A percentile compares a stretch with the other conserved stretches of the same genome.
These are phyloP conservation scores for Heteronetta atricapilla DNA, from an alignment of 2,113 vertebrate genomes.

Conservation along the genomic window DNA sequence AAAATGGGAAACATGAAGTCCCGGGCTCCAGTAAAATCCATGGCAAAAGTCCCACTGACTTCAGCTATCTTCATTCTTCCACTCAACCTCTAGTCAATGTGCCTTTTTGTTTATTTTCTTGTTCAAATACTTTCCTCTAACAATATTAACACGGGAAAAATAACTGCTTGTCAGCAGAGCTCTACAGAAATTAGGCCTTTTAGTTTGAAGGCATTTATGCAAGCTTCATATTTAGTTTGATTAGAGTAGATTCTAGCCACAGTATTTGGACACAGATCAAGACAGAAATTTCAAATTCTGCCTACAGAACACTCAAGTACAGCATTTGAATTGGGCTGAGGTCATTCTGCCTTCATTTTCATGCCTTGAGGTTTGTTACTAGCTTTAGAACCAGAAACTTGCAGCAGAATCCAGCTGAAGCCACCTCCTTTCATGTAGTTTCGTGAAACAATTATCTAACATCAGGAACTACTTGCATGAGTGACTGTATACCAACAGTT, in stretches of 20 bases:
- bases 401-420: background rate
- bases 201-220: slow-evolving; percentile 33
- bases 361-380: slow-evolving; percentile 42
- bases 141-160: slow-evolving; percentile 32
- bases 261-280: slow-evolving; percentile 41
- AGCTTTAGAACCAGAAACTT: slow-evolving; percentile 36
- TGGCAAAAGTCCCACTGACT: slow-evolving; percentile 14
- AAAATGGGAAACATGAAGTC: background rate
- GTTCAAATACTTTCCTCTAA: slow-evolving; percentile 27
- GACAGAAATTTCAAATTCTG: slow-evolving; percentile 47
- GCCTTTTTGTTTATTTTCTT: slow-evolving; percentile 44
- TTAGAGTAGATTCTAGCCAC: slow-evolving; percentile 40
- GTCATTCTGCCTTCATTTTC: slow-evolving; percentile 48
- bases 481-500: slow-evolving; percentile 5
- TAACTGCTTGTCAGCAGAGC: slow-evolving; percentile 34
- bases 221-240: slow-evolving; percentile 42
- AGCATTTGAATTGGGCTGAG: slow-evolving; percentile 43
- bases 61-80: slow-evolving; percentile 9
- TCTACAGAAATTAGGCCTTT: slow-evolving; percentile 30
- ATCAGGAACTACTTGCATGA: background rate
- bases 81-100: slow-evolving; percentile 5
- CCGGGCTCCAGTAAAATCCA: background rate
- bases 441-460: background rate
- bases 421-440: slow-evolving; percentile 35
- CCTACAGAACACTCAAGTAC: slow-evolving; percentile 36